Base-by-base conservation (phyloP, 2,113 vertebrate genomes). In the Rousettus leschenaultii region DNA sequence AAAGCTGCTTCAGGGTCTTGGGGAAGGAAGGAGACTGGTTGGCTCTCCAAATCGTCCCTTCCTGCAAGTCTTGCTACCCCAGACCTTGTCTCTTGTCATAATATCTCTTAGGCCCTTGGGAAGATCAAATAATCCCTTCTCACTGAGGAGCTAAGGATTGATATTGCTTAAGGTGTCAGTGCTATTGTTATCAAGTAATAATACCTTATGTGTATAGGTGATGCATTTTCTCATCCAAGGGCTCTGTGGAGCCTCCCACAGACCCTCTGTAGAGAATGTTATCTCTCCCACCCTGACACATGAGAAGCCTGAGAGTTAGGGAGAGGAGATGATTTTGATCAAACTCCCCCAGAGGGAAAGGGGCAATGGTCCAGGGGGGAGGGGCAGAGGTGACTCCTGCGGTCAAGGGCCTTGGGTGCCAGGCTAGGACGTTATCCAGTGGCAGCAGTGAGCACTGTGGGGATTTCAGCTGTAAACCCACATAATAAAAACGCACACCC, bases 401-500 rank as follows among this genome's bases (percentile, higher is more conserved):
- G 6, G 51, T 38, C 68, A 24, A 16, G 35, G 48, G 80, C 35
- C 35, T 12, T 5, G 7, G 78, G 18, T 71, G 59, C 53, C 14
- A 19, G 57, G 40, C 15, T 7, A n/a, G n/a, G 77, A 26, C 59
- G 5, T 19, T 6, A 5, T 8, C 14, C 45, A 8, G 35, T 1
- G 6, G 51, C 16, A 15, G n/a, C 57, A 13, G 33, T 6, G 85
- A 65, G 66, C 24, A 0, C 43, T 28, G 13, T 38, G 22, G 38
- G 68, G 33, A 9, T 24, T 5, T 30, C 63, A 19, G 12, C 63
- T 40, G 6, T 10, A 8, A 35, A 43, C 8, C 21, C 59, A 28
- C 16, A 2, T 5, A 14, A 15, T 22, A 14, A 10, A 38, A 40
- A 22, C 8, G 0, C 28, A 14, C 33, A 13, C n/a, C n/a, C 35